These are phyloP conservation scores for Peribatodes rhomboidaria DNA, from an alignment of 2,888 invertebrate species.

Conservation along the genomic window DNA sequence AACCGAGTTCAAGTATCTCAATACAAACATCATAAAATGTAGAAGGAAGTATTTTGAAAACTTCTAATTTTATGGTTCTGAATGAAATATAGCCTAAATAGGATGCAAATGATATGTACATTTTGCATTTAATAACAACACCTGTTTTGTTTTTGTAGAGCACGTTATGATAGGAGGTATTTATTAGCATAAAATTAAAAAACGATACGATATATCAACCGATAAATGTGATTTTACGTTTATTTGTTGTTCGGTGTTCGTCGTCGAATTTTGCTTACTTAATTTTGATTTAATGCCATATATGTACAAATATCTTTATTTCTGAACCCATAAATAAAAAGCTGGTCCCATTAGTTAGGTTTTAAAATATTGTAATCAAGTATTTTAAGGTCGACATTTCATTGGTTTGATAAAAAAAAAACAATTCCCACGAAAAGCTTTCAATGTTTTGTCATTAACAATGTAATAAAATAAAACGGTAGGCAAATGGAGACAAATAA, in stretches of 20 bases:
- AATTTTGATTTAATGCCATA: conserved; percentile 44
- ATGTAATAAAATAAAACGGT: conserved; percentile 53
- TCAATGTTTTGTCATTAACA: conserved; percentile 50
- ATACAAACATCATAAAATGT: no score
- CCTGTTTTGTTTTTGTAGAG: no score
- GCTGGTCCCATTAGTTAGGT: conserved; percentile 51
- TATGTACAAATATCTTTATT: conserved; percentile 40
- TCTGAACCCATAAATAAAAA: conserved; percentile 48
- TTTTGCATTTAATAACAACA: no score
- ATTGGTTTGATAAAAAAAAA: conserved; percentile 44
- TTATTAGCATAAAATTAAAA: conserved; percentile 15
- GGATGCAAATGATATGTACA: no score
- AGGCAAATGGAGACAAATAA: conserved; percentile 52
- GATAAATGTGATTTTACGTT: conserved; percentile 7
- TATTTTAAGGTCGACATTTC: conserved; percentile 44
- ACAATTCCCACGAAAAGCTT: conserved; percentile 50
- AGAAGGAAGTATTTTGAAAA: no score
- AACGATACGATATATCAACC: conserved; percentile 10
- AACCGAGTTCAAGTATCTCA: no score
- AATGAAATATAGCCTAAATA: no score
- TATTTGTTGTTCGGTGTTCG: conserved; percentile 12
- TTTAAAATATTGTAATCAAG: conserved; percentile 46
- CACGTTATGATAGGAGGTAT: background rate
- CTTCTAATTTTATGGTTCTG: no score
- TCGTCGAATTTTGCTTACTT: conserved; percentile 24